Evolutionary conservation across 2,797 vertebrate species (phyloP).

Genomic region (Chloroceryle amazona): DNA sequence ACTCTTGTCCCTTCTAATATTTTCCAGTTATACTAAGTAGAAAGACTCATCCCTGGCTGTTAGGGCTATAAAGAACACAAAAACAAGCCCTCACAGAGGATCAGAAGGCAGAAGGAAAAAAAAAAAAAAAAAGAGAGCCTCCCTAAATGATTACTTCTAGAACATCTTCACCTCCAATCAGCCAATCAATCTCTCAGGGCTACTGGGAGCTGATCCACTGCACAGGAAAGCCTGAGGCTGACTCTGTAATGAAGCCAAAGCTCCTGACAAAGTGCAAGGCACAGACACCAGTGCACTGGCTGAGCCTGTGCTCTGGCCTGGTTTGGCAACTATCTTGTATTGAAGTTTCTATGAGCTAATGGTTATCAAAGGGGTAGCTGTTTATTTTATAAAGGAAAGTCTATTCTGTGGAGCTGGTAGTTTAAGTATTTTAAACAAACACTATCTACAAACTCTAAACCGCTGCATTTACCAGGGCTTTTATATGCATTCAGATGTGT

Average conservation of each 20-base stretch:
- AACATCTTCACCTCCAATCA: background rate
- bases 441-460: conserved; percentile 75
- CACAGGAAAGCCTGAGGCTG: background rate
- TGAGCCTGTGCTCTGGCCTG: background rate
- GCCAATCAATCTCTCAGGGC: background rate
- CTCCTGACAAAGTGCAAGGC: background rate
- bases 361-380: conserved; percentile 65
- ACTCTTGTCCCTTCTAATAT: background rate
- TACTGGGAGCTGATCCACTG: background rate
- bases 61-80: background rate
- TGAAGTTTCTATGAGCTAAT: conserved; percentile 23
- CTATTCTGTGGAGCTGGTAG: conserved; percentile 16
- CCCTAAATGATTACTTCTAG: background rate
- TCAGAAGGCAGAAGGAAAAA: background rate
- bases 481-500: conserved; percentile 38
- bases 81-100: background rate
- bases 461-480: conserved; percentile 61
- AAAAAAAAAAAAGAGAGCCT: fast-evolving
- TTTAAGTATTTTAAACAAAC: conserved; percentile 80
- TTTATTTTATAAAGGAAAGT: conserved; percentile 76
- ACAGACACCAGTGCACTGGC: fast-evolving
- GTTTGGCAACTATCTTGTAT: background rate
- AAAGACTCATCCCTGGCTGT: background rate
- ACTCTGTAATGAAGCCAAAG: background rate
- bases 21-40: background rate